phyloP scores from a whole-genome alignment of 2,888 invertebrate genomes.

The Spisula solida region DNA sequence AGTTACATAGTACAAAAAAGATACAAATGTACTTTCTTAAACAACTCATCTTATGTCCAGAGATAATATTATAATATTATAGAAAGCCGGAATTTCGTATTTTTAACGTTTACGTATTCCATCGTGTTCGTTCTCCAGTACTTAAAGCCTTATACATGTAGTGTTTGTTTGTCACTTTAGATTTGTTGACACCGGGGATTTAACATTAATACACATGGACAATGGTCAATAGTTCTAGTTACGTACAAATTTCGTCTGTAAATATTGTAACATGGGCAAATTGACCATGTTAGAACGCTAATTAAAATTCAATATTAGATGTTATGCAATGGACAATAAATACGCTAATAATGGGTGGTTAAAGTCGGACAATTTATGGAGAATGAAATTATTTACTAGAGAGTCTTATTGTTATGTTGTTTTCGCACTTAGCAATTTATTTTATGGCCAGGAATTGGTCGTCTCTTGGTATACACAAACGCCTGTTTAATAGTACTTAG shows the following conservation, averaged over 20 bases:
- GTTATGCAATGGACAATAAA: slow-evolving; percentile 23
- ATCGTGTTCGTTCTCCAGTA: no score
- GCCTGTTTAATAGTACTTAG: not conserved
- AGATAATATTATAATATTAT: no score
- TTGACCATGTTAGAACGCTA: not conserved
- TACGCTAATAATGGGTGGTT: not conserved
- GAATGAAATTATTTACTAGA: not conserved
- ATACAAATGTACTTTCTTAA: no score
- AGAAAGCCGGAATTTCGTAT: no score
- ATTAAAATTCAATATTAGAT: slow-evolving; percentile 32
- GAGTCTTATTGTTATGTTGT: not conserved
- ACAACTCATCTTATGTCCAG: no score
- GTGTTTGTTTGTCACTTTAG: not conserved
- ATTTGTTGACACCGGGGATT: not conserved
- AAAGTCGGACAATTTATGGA: not conserved
- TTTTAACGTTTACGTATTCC: not conserved
- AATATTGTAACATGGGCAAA: not conserved
- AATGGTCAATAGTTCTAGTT: slow-evolving; percentile 1
- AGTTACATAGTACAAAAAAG: no score
- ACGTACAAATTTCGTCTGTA: not conserved
- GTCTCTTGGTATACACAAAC: not conserved
- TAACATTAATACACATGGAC: not conserved
- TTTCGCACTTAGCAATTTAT: not conserved
- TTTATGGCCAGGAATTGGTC: not conserved
- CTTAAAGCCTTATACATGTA: not conserved